Evolutionary conservation across 2,113 vertebrate genomes (phyloP).

Genomic region (Glaucidium brasilianum): DNA sequence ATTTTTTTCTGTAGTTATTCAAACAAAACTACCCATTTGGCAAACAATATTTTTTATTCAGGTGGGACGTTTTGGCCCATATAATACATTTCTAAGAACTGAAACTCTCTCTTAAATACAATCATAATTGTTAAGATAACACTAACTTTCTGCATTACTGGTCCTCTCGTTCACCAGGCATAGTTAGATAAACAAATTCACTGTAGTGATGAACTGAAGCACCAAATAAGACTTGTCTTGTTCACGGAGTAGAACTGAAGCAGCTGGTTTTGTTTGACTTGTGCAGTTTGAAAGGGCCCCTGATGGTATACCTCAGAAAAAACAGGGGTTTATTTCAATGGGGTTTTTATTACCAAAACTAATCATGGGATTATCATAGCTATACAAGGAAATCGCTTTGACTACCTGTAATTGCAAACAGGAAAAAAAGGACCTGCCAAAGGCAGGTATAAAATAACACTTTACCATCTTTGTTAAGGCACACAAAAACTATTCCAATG

Average conservation of each 20-base stretch:
- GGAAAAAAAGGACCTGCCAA: neutral
- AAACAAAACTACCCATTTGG: slow-evolving; percentile 14
- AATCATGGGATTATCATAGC: neutral
- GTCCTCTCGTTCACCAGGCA: neutral
- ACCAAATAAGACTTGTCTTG: slow-evolving; percentile 10
- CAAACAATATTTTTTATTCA: neutral
- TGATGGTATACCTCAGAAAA: neutral
- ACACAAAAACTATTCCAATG: neutral
- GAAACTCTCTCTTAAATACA: neutral
- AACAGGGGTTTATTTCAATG: neutral
- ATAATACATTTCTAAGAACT: neutral
- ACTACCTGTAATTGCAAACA: neutral
- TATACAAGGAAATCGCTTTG: slow-evolving; percentile 14
- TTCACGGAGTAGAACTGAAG: slow-evolving; percentile 21
- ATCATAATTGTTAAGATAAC: neutral
- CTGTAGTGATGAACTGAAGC: neutral
- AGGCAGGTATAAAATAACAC: neutral
- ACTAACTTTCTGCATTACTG: neutral
- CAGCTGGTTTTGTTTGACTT: slow-evolving; percentile 36
- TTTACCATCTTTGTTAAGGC: neutral
- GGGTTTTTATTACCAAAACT: slow-evolving; percentile 7
- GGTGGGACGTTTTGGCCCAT: neutral
- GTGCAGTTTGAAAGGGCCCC: slow-evolving; percentile 25
- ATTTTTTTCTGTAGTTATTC: neutral
- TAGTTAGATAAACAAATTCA: neutral